Evolutionary conservation across 2,113 vertebrate species (phyloP), one percentile per base, ranked within the genome.

Genomic region (Ovis aries): DNA sequence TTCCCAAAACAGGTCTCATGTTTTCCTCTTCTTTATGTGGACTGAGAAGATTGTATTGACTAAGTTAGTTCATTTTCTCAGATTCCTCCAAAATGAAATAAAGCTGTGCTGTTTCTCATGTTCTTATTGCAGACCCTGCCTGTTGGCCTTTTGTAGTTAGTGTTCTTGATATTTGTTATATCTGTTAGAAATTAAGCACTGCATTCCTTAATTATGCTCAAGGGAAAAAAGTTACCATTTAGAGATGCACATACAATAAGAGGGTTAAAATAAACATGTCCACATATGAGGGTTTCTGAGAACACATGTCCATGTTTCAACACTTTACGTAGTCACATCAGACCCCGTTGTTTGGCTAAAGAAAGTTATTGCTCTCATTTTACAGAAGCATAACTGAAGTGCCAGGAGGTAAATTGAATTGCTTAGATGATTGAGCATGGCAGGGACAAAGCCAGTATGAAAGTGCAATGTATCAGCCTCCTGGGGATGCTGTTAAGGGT

Each of bases 31-130:
- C 36, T 21, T 98, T 91, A 52, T 98, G 93, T 98, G 96, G 83
- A 95, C 92, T 77, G 93, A 97, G 96, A 92, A 48, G 1, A 85
- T 88, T 43, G 81, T 97, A 82, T 71, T 83, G 27, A 97, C 40
- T 97, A 98, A 98, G 80, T 98, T 97, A 98, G 92, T 55, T 97
- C 92, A 98, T 98, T 98, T 98, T 98, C 98, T 98, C 96, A 98
- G 96, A 98, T 33, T 96, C 96, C 92, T 97, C 94, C 97, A 98
- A 98, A 98, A 98, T 90, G 23, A 98, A 98, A 98, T 97, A 98
- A 96, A 97, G 94, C 92, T 94, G 40, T 80, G 40, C 53, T 88
- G 12, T 67, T 96, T 96, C 43, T 78, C 52, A 25, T 17, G 40
- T 45, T 96, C 36, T 93, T 71, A 31, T 59, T 83, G 14, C 81